Conservation (phyloP, 2,888 invertebrate genomes). For the Carpatolechia fugitivella region DNA sequence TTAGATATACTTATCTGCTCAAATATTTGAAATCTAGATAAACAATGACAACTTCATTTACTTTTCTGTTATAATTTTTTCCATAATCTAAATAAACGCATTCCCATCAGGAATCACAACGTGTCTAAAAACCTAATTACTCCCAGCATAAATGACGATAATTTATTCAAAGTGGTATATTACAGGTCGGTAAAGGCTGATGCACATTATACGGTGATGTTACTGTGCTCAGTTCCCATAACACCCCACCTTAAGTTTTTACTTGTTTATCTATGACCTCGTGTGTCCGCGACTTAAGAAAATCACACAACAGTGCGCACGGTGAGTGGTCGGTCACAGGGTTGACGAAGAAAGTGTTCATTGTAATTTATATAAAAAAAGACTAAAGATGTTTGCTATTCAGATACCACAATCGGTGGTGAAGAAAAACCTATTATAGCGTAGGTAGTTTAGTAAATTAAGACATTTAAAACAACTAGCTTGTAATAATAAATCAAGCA, state of each 20-base stretch:
- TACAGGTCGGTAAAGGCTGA: constrained; percentile 64
- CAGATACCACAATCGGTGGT: no score
- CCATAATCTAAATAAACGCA: background rate
- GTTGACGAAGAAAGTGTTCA: constrained; percentile 21
- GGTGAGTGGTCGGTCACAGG: constrained; percentile 53
- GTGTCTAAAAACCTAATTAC: constrained; percentile 38
- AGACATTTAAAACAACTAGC: no score
- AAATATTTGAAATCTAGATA: no score
- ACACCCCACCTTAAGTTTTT: constrained; percentile 76
- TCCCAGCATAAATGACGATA: constrained; percentile 46
- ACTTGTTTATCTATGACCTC: constrained; percentile 78
- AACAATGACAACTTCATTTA: no score
- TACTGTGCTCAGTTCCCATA: constrained; percentile 79
- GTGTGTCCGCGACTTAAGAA: constrained; percentile 78
- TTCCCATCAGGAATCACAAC: constrained; percentile 17
- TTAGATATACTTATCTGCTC: no score
- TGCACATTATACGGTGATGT: constrained; percentile 62
- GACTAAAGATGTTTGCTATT: no score
- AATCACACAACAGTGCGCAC: constrained; percentile 68
- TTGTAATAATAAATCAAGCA: no score
- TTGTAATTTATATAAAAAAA: background rate
- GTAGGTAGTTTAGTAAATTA: no score
- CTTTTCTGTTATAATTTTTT: no score
- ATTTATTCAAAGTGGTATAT: constrained; percentile 55
- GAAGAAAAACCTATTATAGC: no score